Evolutionary conservation across 2,888 invertebrate genomes (phyloP), one percentile per base, ranked within the genome.

Genomic region (Nemapogon koenigi): DNA sequence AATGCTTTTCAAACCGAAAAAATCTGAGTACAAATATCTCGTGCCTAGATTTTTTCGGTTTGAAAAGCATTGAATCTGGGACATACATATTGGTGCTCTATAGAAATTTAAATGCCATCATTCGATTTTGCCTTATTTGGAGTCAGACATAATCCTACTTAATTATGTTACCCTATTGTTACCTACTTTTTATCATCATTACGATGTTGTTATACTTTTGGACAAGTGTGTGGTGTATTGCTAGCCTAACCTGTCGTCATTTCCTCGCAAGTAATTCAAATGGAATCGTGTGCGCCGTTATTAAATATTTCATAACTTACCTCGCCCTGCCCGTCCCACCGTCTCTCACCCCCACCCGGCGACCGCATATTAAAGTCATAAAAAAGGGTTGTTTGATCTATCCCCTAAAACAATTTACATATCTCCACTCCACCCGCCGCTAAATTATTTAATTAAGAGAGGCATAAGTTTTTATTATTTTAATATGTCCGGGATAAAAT

Each of bases 381-480:
- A 80, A 80, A 80, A 80, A 79, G 80, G 80, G 79, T 80, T 80
- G 71, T 80, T 79, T 79, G 78, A 79, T 79, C 76, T 79, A 80
- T 79, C 78, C 80, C 76, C 72, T 73, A 72, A 78, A 80, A 80
- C 79, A 80, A 80, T 80, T 80, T 80, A 79, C 79, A 80, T 80
- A 80, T 79, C 79, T 75, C 71, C 69, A 70, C 70, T 67, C 70
- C 66, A 63, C n/a, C 65, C 65, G 68, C 71, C 62, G 73, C 75
- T 78, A 76, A 80, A 80, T 79, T 80, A 80, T 80, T 79, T 80
- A 80, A 80, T 80, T 80, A 80, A 80, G 80, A 72, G 80, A 75
- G 79, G 75, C 79, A 76, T 79, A 79, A 79, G 80, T 79, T 80
- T 80, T 80, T 79, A 80, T 79, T 80, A 79, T 79, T 79, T 79